phyloP scores from a whole-genome alignment of 2,888 invertebrate species.

The Dryocosmus kuriphilus region DNA sequence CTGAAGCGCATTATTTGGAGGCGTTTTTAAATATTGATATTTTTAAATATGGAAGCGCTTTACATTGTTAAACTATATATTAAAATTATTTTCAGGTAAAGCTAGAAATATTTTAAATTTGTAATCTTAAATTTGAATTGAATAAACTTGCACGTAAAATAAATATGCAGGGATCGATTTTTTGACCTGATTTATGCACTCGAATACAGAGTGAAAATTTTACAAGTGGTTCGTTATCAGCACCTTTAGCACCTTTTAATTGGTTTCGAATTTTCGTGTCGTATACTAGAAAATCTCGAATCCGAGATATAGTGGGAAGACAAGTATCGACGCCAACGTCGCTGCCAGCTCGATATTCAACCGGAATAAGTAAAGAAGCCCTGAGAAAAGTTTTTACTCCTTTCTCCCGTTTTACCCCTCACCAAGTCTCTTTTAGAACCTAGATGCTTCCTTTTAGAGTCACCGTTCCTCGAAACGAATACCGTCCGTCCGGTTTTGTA shows the following conservation, averaged over 20 bases:
- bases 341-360: constrained; percentile 6
- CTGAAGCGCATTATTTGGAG: too few species aligned
- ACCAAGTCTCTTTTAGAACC: constrained; percentile 41
- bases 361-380: background rate
- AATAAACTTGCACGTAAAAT: too few species aligned
- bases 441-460: constrained; percentile 23
- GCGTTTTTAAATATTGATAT: too few species aligned
- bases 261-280: too few species aligned
- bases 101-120: too few species aligned
- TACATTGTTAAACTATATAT: too few species aligned
- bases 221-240: too few species aligned
- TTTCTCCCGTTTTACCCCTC: constrained; percentile 27
- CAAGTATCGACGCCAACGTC: constrained; percentile 12
- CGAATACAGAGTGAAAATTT: too few species aligned
- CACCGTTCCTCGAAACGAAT: constrained; percentile 20
- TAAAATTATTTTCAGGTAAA: too few species aligned
- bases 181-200: background rate
- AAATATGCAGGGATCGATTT: background rate
- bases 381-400: constrained; percentile 15
- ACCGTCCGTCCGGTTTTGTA: constrained; percentile 10
- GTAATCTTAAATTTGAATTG: too few species aligned
- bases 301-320: background rate
- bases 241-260: too few species aligned
- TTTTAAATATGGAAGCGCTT: too few species aligned
- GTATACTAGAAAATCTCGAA: background rate